Base-by-base conservation (phyloP, 2,113 vertebrate species). In the Euleptes europaea region DNA sequence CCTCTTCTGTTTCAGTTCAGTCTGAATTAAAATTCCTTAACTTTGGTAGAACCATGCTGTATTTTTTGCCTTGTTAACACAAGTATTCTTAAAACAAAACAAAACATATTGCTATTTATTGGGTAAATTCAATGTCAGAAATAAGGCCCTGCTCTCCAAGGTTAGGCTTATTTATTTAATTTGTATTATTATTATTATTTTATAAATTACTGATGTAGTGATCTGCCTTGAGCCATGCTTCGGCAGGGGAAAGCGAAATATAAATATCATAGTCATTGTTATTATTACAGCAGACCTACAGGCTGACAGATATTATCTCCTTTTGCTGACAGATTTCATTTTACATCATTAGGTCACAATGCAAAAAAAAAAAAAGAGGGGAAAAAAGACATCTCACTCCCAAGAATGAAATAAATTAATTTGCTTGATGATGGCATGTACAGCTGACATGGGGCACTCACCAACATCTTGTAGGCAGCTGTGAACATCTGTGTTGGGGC, bases 381-480 rank as follows among this genome's bases (percentile, higher is more conserved):
- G 8, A 76, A 7, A 26, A 67, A 28, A 4, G n/a, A 35, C 5
- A 11, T 87, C 83, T 80, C 42, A 84, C 89, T 91, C 91, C 89
- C 78, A 87, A 92, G 90, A 90, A 88, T 84, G 90, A 94, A 95
- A 92, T 84, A 89, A 94, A 90, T 85, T 92, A 89, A 90, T 86
- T 90, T 77, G 49, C 86, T 84, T 86, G 86, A 88, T 83, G 81
- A 42, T 73, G 93, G 86, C 91, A 93, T 94, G 91, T 90, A 94
- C 91, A 95, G 92, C 75, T 94, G 94, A 94, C 92, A 82, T 0
- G 71, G 90, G 86, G 88, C 84, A 90, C 80, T 93, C 91, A 92
- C 88, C 88, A 90, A 88, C 92, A 95, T 96, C 93, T 95, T 95
- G 95, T 90, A 91, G 88, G 89, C 96, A 96, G 96, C 95, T 97